Evolutionary conservation across 2,888 invertebrate genomes (phyloP), one percentile per base, ranked within the genome.

Genomic region (Bembecia ichneumoniformis): DNA sequence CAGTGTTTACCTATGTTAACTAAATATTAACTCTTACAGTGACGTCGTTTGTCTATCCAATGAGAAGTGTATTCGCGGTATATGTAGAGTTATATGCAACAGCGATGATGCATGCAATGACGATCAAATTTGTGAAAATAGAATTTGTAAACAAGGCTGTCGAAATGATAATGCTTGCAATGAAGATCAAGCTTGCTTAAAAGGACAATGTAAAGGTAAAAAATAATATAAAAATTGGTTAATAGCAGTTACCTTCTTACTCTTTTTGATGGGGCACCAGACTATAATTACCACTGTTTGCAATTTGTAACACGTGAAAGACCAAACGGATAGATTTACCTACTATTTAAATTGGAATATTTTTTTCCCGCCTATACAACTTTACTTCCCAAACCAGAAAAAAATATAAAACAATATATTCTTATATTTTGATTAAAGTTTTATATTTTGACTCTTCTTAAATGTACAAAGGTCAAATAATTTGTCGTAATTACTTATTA

Each of bases 131-230:
- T 97, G 97, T 66, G 94, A 94, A 73, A 94, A 94, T 63, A 90
- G 96, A 62, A 88, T 96, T 55, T 96, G 96, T 71, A 91, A 94
- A 68, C 90, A 92, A 63, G 97, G 97, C 46, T 97, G 97, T 68
- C 90, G 96, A 52, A 94, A 92, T 66, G 96, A 96, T 69, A 91
- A 91, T 45, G 90, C 92, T 11, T 97, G 97, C 69, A 88, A 91
- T 7, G 88, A 82, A 53, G 88, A 92, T 52, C 90, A 95, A 74
- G 92, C 96, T 11, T 97, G 97, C 71, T 86, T 95, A 44, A 92
- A 92, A 66, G 94, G 94, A 62, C 92, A 94, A 71, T 96, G 96
- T 68, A 91, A 90, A 89, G 92, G 93, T 92, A 86, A 59, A 44
- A 47, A 47, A 35, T 47, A 50, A 15, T 35, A 20, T 20, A 20